Conservation (phyloP, 2,888 invertebrate genomes). For the Thymelicus acteon region DNA sequence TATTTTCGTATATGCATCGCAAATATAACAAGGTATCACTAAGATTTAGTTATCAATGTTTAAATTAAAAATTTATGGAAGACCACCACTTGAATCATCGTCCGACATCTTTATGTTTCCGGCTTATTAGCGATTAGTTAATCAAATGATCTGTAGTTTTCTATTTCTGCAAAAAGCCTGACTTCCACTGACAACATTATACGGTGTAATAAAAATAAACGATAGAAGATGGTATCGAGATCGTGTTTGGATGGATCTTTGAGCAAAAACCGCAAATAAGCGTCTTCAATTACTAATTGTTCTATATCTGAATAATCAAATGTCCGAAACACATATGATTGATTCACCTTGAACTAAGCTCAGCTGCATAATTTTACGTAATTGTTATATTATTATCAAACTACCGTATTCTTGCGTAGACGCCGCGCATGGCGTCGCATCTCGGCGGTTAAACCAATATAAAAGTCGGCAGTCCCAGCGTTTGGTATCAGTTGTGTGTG, state of each 20-base stretch:
- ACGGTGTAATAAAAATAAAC: neutral
- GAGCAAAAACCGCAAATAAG: neutral
- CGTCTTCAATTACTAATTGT: neutral
- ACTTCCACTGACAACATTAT: neutral
- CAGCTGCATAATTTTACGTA: constrained; percentile 77
- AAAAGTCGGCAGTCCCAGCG: constrained; percentile 71
- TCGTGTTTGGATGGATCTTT: neutral
- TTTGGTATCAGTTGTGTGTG: constrained; percentile 81
- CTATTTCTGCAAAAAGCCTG: neutral
- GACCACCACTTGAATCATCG: neutral
- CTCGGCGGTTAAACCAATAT: constrained; percentile 76
- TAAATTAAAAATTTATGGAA: constrained; percentile 19
- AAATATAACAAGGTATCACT: constrained; percentile 21
- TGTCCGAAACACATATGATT: constrained; percentile 51
- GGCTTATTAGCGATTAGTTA: neutral
- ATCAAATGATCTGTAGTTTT: neutral
- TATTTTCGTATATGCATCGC: constrained; percentile 13
- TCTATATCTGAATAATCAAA: constrained; percentile 34
- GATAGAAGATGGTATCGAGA: neutral
- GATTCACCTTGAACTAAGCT: constrained; percentile 75
- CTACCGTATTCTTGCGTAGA: constrained; percentile 80
- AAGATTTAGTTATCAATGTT: neutral
- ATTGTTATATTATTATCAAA: constrained; percentile 81
- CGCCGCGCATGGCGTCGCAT: constrained; percentile 66
- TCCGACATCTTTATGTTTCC: neutral